Evolutionary conservation across 2,888 invertebrate species (phyloP).

Genomic region (Drosophila formosana): DNA sequence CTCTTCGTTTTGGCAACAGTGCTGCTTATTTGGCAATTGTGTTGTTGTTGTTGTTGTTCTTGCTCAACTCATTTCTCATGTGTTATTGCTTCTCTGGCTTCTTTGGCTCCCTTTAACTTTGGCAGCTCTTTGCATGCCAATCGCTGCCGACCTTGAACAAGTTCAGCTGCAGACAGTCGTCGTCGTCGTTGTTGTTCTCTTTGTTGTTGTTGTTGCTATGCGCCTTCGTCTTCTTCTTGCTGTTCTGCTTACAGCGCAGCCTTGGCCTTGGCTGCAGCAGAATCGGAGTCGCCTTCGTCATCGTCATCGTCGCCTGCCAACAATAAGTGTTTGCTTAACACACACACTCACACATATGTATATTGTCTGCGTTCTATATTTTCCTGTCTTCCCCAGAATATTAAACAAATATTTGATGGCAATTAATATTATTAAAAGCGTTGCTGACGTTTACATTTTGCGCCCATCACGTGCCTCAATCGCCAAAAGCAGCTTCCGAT

Average conservation of each 20-base stretch:
- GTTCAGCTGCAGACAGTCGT: conserved; percentile 59
- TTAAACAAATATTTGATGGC: conserved; percentile 44
- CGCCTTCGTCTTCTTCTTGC: conserved; percentile 4
- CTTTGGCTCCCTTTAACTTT: conserved; percentile 42
- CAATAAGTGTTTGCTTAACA: conserved; percentile 41
- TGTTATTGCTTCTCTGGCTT: conserved; percentile 35
- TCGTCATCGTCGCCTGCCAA: conserved; percentile 16
- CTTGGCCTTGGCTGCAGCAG: conserved; percentile 54
- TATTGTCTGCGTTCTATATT: neutral
- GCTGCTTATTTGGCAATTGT: conserved; percentile 5
- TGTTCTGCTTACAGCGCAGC: conserved; percentile 18
- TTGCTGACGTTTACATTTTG: conserved; percentile 27
- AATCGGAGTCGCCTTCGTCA: neutral
- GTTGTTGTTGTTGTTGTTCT: conserved; percentile 15
- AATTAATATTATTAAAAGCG: conserved; percentile 45
- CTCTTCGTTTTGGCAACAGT: conserved; percentile 26
- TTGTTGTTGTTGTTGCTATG: conserved; percentile 7
- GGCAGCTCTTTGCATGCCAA: conserved; percentile 66
- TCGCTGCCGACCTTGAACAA: conserved; percentile 71
- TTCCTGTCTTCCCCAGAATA: conserved; percentile 4
- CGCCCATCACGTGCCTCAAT: conserved; percentile 54
- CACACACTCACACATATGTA: conserved; percentile 3
- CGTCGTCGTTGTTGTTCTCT: conserved; percentile 9
- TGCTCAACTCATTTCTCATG: conserved; percentile 23
- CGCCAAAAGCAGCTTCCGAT: conserved; percentile 48